A percentile compares a stretch with the other conserved stretches of the same genome.
Evolutionary conservation across 2,113 vertebrate species (phyloP).

Genomic region (Excalfactoria chinensis): DNA sequence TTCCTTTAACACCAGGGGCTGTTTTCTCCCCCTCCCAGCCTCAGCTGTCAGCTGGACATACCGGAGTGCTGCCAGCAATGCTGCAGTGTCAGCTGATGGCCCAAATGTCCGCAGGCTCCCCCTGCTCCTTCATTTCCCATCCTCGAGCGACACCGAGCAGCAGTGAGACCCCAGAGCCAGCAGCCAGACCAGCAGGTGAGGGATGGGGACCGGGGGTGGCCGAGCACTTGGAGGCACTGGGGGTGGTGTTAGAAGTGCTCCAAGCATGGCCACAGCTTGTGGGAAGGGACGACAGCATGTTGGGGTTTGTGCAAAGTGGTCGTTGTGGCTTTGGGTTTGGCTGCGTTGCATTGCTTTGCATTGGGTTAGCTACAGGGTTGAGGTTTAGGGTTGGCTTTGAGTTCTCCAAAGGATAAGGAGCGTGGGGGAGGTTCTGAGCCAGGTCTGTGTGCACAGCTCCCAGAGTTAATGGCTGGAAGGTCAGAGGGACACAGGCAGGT

Average conservation of each 20-base stretch:
- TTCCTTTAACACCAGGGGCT: neutral
- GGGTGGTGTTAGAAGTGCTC: neutral
- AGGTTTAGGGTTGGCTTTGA: no score
- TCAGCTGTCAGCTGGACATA: constrained; percentile 54
- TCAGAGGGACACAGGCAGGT: neutral
- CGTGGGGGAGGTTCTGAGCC: neutral
- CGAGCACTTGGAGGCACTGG: neutral
- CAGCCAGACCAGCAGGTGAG: neutral
- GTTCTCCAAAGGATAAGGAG: rapidly evolving
- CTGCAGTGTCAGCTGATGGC: constrained; percentile 50
- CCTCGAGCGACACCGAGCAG: neutral
- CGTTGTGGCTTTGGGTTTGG: neutral
- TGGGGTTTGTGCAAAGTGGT: rapidly evolving
- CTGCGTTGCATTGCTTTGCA: no score
- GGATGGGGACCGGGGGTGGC: neutral
- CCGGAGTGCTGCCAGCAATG: constrained; percentile 29
- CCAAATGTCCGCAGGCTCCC: neutral
- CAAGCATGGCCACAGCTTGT: rapidly evolving
- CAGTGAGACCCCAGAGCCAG: neutral
- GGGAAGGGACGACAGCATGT: neutral
- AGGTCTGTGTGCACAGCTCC: neutral
- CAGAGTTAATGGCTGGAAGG: neutral
- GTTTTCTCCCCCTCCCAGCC: neutral
- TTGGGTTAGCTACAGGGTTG: no score
- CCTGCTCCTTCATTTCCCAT: neutral